These are phyloP conservation scores for Pelvicachromis taeniatus DNA, from an alignment of 2,113 vertebrate species.

Conservation along the genomic window DNA sequence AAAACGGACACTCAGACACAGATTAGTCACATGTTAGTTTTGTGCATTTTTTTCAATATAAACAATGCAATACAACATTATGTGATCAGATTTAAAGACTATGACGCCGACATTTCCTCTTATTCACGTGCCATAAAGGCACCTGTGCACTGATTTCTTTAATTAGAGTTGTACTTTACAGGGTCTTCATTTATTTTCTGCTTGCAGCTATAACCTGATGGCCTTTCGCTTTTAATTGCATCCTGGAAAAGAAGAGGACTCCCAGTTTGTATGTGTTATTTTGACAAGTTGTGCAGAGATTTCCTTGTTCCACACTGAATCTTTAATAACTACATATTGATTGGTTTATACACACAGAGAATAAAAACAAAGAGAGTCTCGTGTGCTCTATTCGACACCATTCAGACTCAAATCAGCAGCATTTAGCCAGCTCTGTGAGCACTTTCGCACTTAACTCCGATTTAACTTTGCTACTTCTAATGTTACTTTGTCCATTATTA, in stretches of 20 bases:
- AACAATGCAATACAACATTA: neutral
- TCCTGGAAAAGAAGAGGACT: neutral
- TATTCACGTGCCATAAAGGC: neutral
- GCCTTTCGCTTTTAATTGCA: neutral
- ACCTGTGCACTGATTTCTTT: neutral
- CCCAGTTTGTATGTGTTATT: neutral
- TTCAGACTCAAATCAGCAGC: neutral
- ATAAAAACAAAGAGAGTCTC: neutral
- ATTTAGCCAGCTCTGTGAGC: neutral
- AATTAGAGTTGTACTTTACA: neutral
- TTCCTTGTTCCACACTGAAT: neutral
- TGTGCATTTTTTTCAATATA: neutral
- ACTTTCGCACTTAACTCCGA: neutral
- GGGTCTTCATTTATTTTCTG: neutral
- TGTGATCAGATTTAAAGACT: neutral
- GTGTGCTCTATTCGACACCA: neutral
- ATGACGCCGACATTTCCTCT: neutral
- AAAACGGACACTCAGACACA: neutral
- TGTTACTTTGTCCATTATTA: constrained; percentile 6
- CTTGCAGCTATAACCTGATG: neutral
- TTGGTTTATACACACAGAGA: neutral
- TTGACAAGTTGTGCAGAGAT: neutral
- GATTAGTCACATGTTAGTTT: neutral
- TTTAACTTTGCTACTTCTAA: neutral
- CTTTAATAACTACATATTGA: neutral